Evolutionary conservation across 2,113 vertebrate species (phyloP), one percentile per base, ranked within the genome.

Genomic region (Cisticola juncidis): DNA sequence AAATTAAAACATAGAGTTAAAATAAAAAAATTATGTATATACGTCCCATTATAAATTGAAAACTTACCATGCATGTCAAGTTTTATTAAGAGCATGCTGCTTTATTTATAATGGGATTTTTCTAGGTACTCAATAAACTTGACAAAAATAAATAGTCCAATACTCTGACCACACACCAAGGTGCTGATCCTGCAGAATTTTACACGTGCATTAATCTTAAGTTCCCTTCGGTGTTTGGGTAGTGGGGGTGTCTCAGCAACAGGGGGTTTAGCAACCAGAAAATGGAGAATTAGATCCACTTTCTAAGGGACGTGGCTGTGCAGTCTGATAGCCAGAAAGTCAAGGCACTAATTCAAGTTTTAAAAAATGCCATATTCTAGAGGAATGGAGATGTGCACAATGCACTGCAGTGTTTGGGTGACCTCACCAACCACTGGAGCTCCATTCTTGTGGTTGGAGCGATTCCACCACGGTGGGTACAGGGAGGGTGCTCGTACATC

Each of bases 51-150:
- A 84, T 94, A 94, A 90, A 84, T 60, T 29, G 76, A 86, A 71
- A 83, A 81, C 23, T 81, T 71, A 29, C 28, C 15, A 14, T 74
- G 42, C 42, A 9, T 57, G 68, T 81, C 76, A 60, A 70, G 22
- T 87, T 95, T 85, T 86, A 80, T 93, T 72, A 95, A 73, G 51
- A 78, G 40, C 35, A 5, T 28, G 18, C 82, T 74, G 60, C 68
- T 86, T 70, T 92, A 82, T 91, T 81, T 95, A 61, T 88, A 92
- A 68, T 81, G 48, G 44, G 44, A 71, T 94, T 94, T 94, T 95
- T 71, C 65, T 66, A 51, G 51, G 71, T 88, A 15, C 44, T 90
- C 86, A 81, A 89, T 92, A 89, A 90, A 95, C 72, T 78, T 81
- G 93, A 83, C 86, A 92, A 35, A 92, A 94, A 74, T 73, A 77